phyloP scores from a whole-genome alignment of 2,113 vertebrate species.

The Tupaia chinensis region DNA sequence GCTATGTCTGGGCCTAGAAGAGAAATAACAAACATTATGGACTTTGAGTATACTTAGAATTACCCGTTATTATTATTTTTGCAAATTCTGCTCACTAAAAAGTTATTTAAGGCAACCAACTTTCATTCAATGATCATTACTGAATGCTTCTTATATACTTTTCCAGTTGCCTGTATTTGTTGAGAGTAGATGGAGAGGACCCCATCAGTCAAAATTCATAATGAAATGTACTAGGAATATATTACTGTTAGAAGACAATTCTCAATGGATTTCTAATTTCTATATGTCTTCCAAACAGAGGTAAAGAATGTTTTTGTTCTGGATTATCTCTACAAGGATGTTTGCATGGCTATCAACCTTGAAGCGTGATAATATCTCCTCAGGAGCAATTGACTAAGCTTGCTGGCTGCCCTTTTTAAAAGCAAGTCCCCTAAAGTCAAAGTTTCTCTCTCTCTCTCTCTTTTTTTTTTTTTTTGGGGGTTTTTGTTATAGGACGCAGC shows the following conservation, averaged over 20 bases:
- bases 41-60: slow-evolving; percentile 1
- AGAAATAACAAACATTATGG: slow-evolving; percentile 42
- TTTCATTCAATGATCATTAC: neutral
- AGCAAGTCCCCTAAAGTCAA: neutral
- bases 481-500: no score
- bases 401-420: neutral
- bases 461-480: neutral
- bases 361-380: neutral
- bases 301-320: neutral
- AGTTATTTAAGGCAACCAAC: neutral
- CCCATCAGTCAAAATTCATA: neutral
- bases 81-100: slow-evolving; percentile 21
- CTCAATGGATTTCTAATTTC: neutral
- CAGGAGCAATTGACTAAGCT: neutral
- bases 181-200: neutral
- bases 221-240: neutral
- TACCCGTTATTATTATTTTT: slow-evolving; percentile 44
- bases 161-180: slow-evolving; percentile 29
- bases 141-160: neutral
- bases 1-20: neutral
- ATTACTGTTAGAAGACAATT: neutral
- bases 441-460: neutral
- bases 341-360: neutral
- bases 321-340: neutral
- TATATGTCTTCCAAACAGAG: neutral